A percentile compares a stretch with the other conserved stretches of the same genome.
These are phyloP conservation scores for Lontra canadensis DNA, from an alignment of 2,113 vertebrate genomes.

Conservation along the genomic window DNA sequence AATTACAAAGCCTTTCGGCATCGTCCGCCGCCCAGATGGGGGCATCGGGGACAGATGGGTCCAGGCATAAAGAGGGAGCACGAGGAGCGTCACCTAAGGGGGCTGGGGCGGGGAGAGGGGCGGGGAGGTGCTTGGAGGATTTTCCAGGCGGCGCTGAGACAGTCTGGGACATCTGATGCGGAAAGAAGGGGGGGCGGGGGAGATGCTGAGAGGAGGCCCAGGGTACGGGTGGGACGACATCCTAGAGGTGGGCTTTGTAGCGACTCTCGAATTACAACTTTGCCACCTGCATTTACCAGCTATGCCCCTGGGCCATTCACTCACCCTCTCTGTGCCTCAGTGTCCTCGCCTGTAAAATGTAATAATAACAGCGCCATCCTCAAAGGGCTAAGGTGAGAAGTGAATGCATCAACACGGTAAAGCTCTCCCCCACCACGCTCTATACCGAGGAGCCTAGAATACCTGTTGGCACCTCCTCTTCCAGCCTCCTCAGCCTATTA, in stretches of 20 bases:
- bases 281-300: background rate
- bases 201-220: background rate
- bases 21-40: slow-evolving; percentile 1
- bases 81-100: background rate
- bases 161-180: background rate
- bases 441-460: too few relatives aligned
- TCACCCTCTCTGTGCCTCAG: background rate
- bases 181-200: rapidly evolving
- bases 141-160: background rate
- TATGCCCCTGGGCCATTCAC: background rate
- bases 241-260: too few relatives aligned
- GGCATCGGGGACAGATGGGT: slow-evolving; percentile 35
- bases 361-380: background rate
- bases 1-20: slow-evolving; percentile 8
- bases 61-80: background rate
- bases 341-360: background rate
- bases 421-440: rapidly evolving
- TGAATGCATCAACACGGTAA: background rate
- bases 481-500: background rate
- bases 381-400: background rate
- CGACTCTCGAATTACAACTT: background rate
- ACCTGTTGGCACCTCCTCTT: background rate
- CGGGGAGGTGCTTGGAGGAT: background rate
- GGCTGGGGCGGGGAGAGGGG: rapidly evolving
- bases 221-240: too few relatives aligned